Percentiles rank a stretch among this genome's conserved stretches.
Conservation (phyloP, 2,113 vertebrate genomes). For the Gadus macrocephalus region DNA sequence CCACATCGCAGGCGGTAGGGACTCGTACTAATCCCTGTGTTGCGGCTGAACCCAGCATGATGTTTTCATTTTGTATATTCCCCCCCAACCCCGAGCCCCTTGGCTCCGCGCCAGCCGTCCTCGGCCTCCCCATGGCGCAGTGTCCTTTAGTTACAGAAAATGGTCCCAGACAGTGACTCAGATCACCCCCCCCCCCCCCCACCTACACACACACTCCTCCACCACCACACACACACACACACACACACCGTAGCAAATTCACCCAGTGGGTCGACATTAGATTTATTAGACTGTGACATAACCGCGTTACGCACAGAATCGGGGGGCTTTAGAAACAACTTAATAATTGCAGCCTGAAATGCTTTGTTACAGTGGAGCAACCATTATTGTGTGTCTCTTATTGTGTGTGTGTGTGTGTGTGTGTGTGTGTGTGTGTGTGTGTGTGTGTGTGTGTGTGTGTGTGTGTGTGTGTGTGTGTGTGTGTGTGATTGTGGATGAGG, state of each 20-base stretch:
- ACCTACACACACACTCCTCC: too few species aligned
- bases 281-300: constrained; percentile 20
- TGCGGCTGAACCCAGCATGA: constrained; percentile 28
- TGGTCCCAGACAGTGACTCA: constrained; percentile 42
- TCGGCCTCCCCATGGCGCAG: constrained; percentile 51
- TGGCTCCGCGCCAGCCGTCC: constrained; percentile 53
- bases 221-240: too few species aligned
- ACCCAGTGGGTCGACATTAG: constrained; percentile 10
- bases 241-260: constrained; percentile 21
- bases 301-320: neutral
- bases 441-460: too few species aligned
- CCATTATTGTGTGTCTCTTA: too few species aligned
- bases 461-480: too few species aligned
- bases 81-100: neutral
- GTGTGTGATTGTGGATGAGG: too few species aligned
- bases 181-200: neutral
- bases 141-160: constrained; percentile 57
- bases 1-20: too few species aligned
- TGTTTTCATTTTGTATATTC: constrained; percentile 32
- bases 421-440: too few species aligned
- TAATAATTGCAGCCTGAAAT: neutral
- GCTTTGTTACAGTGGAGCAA: too few species aligned
- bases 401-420: too few species aligned
- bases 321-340: constrained; percentile 5
- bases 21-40: too few species aligned